Evolutionary conservation across 2,113 vertebrate genomes (phyloP).

Genomic region (Psammodynastes pulverulentus): DNA sequence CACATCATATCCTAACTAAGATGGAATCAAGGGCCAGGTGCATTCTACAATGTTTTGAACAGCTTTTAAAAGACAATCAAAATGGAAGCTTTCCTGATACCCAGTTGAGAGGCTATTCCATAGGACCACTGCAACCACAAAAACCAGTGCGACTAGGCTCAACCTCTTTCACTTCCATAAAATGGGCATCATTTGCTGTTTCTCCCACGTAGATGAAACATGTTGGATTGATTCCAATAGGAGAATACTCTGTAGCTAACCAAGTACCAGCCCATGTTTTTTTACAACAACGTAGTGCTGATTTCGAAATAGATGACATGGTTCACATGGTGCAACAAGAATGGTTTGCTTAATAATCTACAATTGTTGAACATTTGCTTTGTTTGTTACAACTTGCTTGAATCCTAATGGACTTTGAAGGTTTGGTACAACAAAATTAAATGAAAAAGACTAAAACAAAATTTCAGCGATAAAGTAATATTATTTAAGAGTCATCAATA

Average conservation of each 20-base stretch:
- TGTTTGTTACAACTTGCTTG: background rate
- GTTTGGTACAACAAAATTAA: background rate
- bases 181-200: background rate
- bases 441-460: background rate
- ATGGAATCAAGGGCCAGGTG: background rate
- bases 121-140: background rate
- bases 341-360: background rate
- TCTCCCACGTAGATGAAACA: background rate
- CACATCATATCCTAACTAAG: background rate
- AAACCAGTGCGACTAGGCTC: background rate
- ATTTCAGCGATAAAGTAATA: background rate
- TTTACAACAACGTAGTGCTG: background rate
- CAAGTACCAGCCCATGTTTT: background rate
- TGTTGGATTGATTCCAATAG: background rate
- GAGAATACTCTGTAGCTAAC: background rate
- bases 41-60: background rate
- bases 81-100: background rate
- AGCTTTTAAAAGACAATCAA: background rate
- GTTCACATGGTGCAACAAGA: background rate
- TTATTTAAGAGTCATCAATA: background rate
- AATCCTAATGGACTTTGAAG: background rate
- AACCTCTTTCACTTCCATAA: background rate
- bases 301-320: background rate
- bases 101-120: background rate
- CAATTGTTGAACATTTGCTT: background rate